Percentiles rank a stretch among this genome's conserved stretches.
Evolutionary conservation across 2,797 vertebrate genomes (phyloP).

Genomic region (Crenuchus spilurus): DNA sequence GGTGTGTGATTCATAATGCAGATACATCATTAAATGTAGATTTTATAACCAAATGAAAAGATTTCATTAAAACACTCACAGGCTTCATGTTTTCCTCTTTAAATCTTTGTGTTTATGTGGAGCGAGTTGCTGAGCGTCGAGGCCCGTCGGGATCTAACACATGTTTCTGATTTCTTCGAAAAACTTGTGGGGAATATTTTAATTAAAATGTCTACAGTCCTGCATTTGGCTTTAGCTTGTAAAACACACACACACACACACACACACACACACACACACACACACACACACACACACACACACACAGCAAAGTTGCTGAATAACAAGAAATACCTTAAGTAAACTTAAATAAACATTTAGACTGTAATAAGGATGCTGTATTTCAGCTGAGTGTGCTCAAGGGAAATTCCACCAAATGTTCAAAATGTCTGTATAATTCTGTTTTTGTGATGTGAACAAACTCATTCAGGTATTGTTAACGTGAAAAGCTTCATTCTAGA

Average conservation of each 20-base stretch:
- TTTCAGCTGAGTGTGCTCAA: background rate
- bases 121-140: background rate
- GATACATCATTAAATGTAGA: no score
- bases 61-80: background rate
- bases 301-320: constrained; percentile 15
- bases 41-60: no score
- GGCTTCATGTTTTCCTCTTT: background rate
- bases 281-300: constrained; percentile 33
- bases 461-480: no score
- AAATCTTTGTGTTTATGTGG: background rate
- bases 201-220: constrained; percentile 38
- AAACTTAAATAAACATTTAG: background rate
- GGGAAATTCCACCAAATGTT: no score
- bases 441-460: no score
- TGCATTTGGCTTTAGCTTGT: constrained; percentile 1
- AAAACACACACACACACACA: constrained; percentile 14
- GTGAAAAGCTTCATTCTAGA: no score
- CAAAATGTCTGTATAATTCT: no score
- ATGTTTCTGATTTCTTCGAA: constrained; percentile 33
- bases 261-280: constrained; percentile 43
- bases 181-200: constrained; percentile 40
- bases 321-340: background rate
- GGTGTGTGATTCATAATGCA: no score
- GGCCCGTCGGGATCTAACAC: constrained; percentile 19
- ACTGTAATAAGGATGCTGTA: background rate